Evolutionary conservation across 2,888 invertebrate genomes (phyloP), one percentile per base, ranked within the genome.

Genomic region (Lepidochrysops patricia): DNA sequence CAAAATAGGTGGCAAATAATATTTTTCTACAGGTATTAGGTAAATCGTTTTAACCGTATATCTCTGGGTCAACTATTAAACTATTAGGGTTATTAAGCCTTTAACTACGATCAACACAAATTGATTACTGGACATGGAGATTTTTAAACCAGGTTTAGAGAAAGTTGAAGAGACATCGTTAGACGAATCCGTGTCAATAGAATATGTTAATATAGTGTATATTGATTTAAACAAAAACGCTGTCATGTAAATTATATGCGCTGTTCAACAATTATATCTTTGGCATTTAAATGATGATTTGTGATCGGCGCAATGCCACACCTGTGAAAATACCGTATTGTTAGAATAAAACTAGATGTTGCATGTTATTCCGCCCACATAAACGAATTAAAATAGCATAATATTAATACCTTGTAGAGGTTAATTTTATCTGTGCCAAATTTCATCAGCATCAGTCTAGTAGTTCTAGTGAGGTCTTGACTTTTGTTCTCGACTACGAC

Each of bases 171-270:
- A 26, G 43, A 52, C 25, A 25, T 58, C 58, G 58, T 58, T 35
- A 54, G 34, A 35, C 62, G 65, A 74, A 82, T 79, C 67, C 68
- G 75, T 80, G 82, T 81, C 80, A 80, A 80, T 78, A 77, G 79
- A 80, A 75, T 77, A 72, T 79, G 77, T 78, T 80, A 76, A 79
- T 79, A 73, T 74, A 62, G 60, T 54, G 60, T 60, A 63, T 60
- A 63, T 62, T 63, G 63, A 63, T 63, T 63, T 61, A 26, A 61
- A 66, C 66, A 64, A 66, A 63, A 66, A 63, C 58, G 12, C 27
- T 23, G 49, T 58, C 49, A 34, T 50, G 34, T 26, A 25, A 50
- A 23, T 50, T 34, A 58, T 58, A 19, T n/a, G 37, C 12, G 37
- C 7, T 13, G 15, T 37, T 7, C 37, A 7, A 37, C 37, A 37